These are phyloP conservation scores for Prorops nasuta DNA, from an alignment of 1,140 invertebrate species.

Conservation along the genomic window DNA sequence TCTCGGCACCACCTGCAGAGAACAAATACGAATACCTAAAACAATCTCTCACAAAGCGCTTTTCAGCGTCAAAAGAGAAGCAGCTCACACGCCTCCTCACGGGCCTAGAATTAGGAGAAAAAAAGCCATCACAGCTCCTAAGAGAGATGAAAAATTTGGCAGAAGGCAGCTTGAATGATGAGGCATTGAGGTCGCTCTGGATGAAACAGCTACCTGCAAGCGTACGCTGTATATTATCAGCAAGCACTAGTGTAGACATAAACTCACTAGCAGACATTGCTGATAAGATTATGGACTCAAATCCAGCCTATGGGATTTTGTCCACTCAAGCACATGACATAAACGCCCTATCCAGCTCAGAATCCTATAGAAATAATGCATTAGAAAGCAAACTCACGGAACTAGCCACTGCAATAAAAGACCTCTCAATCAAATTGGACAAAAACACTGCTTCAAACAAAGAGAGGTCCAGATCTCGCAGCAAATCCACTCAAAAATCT, in stretches of 20 bases:
- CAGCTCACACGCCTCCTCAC: conserved; percentile 2
- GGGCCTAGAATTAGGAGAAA: conserved; percentile 12
- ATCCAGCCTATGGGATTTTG: not conserved
- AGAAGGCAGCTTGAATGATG: conserved; percentile 6
- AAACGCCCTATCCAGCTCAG: not conserved
- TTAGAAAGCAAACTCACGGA: too few relatives aligned
- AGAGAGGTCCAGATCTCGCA: not conserved
- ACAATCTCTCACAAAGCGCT: conserved; percentile 4
- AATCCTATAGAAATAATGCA: too few relatives aligned
- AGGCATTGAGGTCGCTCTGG: conserved; percentile 22
- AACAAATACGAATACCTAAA: conserved; percentile 19
- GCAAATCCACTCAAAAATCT: not conserved
- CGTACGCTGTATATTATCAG: conserved; percentile 2
- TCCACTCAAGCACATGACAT: not conserved
- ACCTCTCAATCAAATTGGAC: not conserved
- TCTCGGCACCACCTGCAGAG: conserved; percentile 7
- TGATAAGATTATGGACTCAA: conserved; percentile 7
- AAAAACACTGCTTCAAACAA: not conserved
- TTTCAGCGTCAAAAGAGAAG: conserved; percentile 11
- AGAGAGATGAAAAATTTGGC: conserved; percentile 21
- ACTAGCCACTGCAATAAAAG: not conserved
- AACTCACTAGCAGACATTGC: conserved; percentile 12
- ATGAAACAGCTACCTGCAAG: conserved; percentile 9
- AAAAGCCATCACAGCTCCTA: conserved; percentile 24
- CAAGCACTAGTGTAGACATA: not conserved